phyloP scores from a whole-genome alignment of 2,888 invertebrate genomes.

The Rotaria sp. region DNA sequence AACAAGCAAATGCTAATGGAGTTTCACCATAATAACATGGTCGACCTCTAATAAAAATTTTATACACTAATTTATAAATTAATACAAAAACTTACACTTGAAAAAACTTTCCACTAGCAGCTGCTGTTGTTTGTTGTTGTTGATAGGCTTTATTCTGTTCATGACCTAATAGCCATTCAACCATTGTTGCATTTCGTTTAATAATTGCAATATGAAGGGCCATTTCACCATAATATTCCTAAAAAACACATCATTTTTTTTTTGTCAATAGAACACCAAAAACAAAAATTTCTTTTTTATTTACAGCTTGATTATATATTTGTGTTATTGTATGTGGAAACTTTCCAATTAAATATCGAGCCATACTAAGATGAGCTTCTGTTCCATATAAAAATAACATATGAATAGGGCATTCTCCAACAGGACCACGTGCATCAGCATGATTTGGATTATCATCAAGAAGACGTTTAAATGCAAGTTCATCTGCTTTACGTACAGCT shows the following conservation, averaged over 20 bases:
- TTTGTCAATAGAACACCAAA: neutral
- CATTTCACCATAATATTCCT: constrained; percentile 11
- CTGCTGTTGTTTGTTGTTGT: neutral
- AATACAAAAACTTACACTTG: neutral
- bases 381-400: constrained; percentile 11
- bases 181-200: neutral
- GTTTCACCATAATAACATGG: constrained; percentile 23
- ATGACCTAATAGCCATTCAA: constrained; percentile 11
- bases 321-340: neutral
- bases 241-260: neutral
- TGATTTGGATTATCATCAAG: neutral
- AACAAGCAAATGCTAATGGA: neutral
- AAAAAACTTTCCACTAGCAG: neutral
- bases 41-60: neutral
- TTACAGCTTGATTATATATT: neutral
- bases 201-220: constrained; percentile 4
- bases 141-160: neutral
- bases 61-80: neutral
- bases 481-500: neutral
- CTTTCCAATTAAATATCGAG: neutral
- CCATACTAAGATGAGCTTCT: neutral
- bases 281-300: neutral
- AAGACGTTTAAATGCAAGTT: neutral
- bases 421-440: neutral
- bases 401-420: constrained; percentile 12